phyloP scores from a whole-genome alignment of 2,113 vertebrate species.

The Otus sunia region DNA sequence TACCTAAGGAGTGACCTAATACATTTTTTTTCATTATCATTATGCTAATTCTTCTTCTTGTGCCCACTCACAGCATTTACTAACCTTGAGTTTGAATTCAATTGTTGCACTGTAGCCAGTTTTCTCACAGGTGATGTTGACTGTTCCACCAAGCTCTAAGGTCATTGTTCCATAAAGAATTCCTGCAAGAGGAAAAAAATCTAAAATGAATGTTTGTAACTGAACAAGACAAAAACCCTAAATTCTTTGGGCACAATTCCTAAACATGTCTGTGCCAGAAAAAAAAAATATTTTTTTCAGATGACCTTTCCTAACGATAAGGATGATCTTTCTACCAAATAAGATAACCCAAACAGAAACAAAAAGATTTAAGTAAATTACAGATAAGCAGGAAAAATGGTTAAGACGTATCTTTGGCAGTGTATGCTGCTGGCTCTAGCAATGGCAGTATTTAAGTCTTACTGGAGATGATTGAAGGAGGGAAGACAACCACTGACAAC shows the following conservation, averaged over 20 bases:
- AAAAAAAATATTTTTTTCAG: background rate
- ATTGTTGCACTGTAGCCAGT: constrained; percentile 95
- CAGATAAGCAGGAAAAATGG: background rate
- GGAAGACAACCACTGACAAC: background rate
- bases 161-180: constrained; percentile 99
- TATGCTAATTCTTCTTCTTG: background rate
- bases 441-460: background rate
- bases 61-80: background rate
- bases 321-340: background rate
- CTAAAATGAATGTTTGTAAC: background rate
- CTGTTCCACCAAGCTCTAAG: constrained; percentile 91
- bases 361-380: background rate
- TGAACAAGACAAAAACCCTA: background rate
- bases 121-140: constrained; percentile 94
- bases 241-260: background rate
- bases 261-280: background rate
- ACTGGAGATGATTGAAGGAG: background rate
- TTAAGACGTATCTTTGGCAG: background rate
- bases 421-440: background rate
- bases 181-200: constrained; percentile 69
- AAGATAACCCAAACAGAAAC: background rate
- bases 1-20: background rate
- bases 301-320: background rate
- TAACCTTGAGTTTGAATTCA: constrained; percentile 97
- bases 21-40: background rate